Percentiles rank a stretch among this genome's conserved stretches.
Conservation (phyloP, 1,140 invertebrate genomes). For the Heliconius nattereri region DNA sequence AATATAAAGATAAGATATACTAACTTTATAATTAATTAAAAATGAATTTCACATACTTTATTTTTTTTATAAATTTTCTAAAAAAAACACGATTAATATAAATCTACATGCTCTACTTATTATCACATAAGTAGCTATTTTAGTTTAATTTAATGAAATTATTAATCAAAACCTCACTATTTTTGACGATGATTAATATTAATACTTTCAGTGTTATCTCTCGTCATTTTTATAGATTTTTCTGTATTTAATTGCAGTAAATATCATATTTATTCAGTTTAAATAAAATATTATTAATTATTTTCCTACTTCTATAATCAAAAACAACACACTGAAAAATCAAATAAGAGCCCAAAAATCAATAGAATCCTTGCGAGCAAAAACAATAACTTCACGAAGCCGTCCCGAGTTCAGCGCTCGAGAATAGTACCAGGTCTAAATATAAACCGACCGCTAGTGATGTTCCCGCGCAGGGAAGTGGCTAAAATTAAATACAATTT, state of each 20-base stretch:
- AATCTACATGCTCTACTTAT: too few relatives aligned
- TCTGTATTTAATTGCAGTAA: neutral
- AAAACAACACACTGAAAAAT: neutral
- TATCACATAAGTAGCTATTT: too few relatives aligned
- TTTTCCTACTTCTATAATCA: neutral
- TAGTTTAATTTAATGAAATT: too few relatives aligned
- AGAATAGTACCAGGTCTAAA: slow-evolving; percentile 78
- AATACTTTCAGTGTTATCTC: too few relatives aligned
- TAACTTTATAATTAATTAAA: too few relatives aligned
- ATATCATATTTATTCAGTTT: too few relatives aligned
- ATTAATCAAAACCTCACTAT: too few relatives aligned
- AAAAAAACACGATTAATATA: too few relatives aligned
- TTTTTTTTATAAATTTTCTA: too few relatives aligned
- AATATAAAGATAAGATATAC: neutral
- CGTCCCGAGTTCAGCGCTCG: slow-evolving; percentile 73
- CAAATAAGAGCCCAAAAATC: neutral
- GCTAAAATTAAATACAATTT: slow-evolving; percentile 57
- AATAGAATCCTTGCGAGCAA: slow-evolving; percentile 47
- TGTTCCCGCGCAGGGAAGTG: slow-evolving; percentile 66
- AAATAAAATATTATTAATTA: neutral
- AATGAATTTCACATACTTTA: too few relatives aligned
- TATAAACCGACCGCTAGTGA: slow-evolving; percentile 75
- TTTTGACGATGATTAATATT: too few relatives aligned
- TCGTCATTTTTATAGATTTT: too few relatives aligned
- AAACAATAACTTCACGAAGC: slow-evolving; percentile 70